Conservation (phyloP, 2,113 vertebrate genomes). For the Synchiropus splendidus region DNA sequence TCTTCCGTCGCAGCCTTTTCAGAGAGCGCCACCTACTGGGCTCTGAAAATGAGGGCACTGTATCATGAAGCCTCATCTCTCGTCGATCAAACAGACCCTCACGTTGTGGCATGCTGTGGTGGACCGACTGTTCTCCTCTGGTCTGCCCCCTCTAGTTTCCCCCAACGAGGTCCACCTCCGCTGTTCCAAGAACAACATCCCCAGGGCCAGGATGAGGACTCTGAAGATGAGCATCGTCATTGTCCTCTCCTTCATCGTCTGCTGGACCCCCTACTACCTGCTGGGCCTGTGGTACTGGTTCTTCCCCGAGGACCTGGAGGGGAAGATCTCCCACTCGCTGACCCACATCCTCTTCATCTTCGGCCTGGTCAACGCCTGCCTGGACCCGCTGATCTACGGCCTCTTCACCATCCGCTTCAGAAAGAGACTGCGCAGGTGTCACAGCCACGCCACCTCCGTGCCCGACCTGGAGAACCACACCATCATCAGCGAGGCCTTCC, state of each 20-base stretch:
- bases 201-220: conserved; percentile 66
- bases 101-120: no score
- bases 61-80: no score
- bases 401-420: conserved; percentile 59
- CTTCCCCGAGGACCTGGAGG: conserved; percentile 59
- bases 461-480: conserved; percentile 41
- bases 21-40: no score
- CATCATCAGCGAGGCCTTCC: conserved; percentile 57
- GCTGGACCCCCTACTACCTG: conserved; percentile 64
- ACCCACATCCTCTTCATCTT: conserved; percentile 72
- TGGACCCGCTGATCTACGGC: conserved; percentile 66
- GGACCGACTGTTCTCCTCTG: no score
- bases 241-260: conserved; percentile 67
- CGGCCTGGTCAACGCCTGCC: conserved; percentile 63
- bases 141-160: conserved; percentile 34
- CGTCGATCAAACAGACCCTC: no score
- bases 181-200: conserved; percentile 71
- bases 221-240: conserved; percentile 72
- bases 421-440: conserved; percentile 51
- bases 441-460: conserved; percentile 2
- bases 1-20: no score
- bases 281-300: conserved; percentile 74
- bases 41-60: no score
- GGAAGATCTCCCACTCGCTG: conserved; percentile 62
- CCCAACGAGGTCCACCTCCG: conserved; percentile 59